Base-by-base conservation (phyloP, 92 coral and sea anemone genomes). In the Epizoanthus fatuus region DNA sequence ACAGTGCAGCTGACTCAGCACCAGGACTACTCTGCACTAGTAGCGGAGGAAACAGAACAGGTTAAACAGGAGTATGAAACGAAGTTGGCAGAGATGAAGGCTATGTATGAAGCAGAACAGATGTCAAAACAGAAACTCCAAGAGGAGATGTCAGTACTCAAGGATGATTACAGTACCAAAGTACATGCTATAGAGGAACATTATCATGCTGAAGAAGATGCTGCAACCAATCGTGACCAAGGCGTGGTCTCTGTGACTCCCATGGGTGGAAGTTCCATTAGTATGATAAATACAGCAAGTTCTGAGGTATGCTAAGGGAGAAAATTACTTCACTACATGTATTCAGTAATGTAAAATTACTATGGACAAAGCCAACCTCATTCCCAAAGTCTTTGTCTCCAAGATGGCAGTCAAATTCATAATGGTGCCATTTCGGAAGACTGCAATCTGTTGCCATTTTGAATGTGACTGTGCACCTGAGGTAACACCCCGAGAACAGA, bases 51-150 rank as follows among this genome's bases (percentile, higher is more conserved):
- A 79, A 91, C 98, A 7, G 92, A 86, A n/a, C 84, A 87, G n/a
- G 86, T 96, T 5, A 94, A 89, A 71, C 91, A 87, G 58, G 99
- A 96, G 13, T 96, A 95, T 68, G 99, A 96, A 69, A 69, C 85
- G 1, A 91, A 89, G 66, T 90, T 96, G 66, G 83, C 98, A 0
- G 98, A 95, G 60, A 96, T 96, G 99, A 95, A 95, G 60, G 70
- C 86, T 37, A 84, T 94, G 89, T 95, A 89, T 59, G 97, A 96
- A 80, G 96, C 93, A 55, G 98, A 96, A 85, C 98, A 93, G 63
- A 93, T 94, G 89, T 95, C 98, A 22, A 96, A 95, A 70, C 97
- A 96, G 81, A 92, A 95, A 81, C 94, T 96, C 38, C 95, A 95
- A 59, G 98, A 86, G 8, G 98, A 95, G 77, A 91, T 94, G 91